Evolutionary conservation across 2,888 invertebrate genomes (phyloP), one percentile per base, ranked within the genome.

Genomic region (Parapristionchus giblindavisi): DNA sequence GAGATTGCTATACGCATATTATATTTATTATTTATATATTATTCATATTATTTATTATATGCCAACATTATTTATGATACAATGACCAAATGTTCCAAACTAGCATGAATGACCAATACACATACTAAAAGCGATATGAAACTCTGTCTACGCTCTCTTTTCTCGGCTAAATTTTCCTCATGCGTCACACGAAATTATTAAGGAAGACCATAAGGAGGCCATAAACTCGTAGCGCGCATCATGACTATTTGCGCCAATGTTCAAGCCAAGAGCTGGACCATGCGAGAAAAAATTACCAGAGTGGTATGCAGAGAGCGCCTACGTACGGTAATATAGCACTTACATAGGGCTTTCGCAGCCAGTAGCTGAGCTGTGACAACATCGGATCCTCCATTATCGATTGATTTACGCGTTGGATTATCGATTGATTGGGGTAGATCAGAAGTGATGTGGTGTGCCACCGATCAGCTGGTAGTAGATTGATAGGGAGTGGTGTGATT

Each of bases 281-380:
- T 21, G 29, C 17, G 8, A 1, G 24, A 21, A 24, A 21, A 54
- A 27, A n/a, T 54, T 11, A 4, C 54, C 5, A 1, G 29, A 21
- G 1, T 1, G 24, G 29, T 27, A n/a, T 11, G 3, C n/a, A 27
- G 34, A 56, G 1, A 56, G 32, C 32, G 52, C 32, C 17, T 34
- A 60, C 5, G 34, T 60, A n/a, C 17, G n/a, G 11, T n/a, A 43
- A 40, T 38, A 38, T 17, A 29, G 8, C n/a, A 5, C n/a, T 38
- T n/a, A 63, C 36, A n/a, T 24, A 63, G 54, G 70, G 70, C 34
- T 56, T 54, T 21, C 56, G 36, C 38, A 71, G 40, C 70, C 70
- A 71, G 56, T 48, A 71, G 56, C 40, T 40, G 70, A 71, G 54
- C 29, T 71, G 70, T 27, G 70, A 71, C 38, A 71, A 40, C 54